Conservation (phyloP, 92 coral and sea anemone species). For the Porites cylindrica region DNA sequence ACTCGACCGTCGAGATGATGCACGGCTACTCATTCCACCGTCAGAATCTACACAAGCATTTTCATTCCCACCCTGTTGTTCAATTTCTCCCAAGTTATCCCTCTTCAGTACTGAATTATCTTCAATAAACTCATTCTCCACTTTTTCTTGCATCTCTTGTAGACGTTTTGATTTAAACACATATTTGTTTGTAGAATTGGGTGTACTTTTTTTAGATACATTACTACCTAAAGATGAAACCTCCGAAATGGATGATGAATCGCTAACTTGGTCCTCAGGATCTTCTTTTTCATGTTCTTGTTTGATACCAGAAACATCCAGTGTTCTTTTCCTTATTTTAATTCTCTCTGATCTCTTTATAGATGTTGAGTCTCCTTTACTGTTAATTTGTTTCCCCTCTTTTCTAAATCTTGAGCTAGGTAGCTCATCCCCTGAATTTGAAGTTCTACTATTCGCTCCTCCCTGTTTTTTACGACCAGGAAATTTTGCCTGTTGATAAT, state of each 20-base stretch:
- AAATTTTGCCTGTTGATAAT: slow-evolving; percentile 27
- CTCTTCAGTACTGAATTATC: neutral
- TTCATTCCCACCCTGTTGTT: neutral
- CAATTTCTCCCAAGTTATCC: neutral
- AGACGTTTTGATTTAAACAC: slow-evolving; percentile 86
- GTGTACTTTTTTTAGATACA: slow-evolving; percentile 16
- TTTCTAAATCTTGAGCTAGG: neutral
- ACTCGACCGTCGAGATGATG: slow-evolving; percentile 15
- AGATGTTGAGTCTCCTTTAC: neutral
- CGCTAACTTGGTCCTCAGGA: slow-evolving; percentile 28
- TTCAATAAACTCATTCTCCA: slow-evolving; percentile 21
- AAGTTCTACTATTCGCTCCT: slow-evolving; percentile 8
- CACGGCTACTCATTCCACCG: slow-evolving; percentile 32
- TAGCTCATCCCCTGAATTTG: neutral
- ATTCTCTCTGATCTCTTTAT: slow-evolving; percentile 33
- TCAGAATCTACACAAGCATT: slow-evolving; percentile 5
- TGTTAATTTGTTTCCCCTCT: neutral
- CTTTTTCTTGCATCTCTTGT: slow-evolving; percentile 70
- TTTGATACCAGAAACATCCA: neutral
- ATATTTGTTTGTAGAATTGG: slow-evolving; percentile 17
- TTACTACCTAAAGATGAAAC: slow-evolving; percentile 8
- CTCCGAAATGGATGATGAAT: slow-evolving; percentile 25
- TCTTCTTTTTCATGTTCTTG: slow-evolving; percentile 6
- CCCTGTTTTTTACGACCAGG: neutral
- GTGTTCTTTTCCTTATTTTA: slow-evolving; percentile 13